Conservation (phyloP, 2,888 invertebrate genomes). For the Unio pictorum region DNA sequence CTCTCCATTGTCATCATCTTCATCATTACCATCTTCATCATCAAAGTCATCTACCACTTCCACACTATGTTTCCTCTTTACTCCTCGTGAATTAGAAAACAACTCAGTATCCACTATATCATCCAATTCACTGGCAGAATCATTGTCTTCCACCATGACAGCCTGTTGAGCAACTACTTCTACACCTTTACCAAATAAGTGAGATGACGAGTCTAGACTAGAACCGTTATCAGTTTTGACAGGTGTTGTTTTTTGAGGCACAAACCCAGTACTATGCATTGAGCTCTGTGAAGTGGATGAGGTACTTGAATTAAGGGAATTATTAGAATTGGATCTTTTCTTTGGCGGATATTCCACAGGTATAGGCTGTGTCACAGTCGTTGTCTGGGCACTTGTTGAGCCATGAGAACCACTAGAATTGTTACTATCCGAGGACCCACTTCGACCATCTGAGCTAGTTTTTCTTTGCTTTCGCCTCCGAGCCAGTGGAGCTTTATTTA, state of each 20-base stretch:
- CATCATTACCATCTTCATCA: conserved; percentile 16
- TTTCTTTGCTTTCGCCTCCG: conserved; percentile 75
- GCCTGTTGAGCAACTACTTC: neutral
- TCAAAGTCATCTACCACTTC: conserved; percentile 32
- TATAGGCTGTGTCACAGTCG: conserved; percentile 2
- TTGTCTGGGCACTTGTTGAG: conserved; percentile 19
- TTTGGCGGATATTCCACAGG: neutral
- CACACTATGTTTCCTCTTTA: conserved; percentile 42
- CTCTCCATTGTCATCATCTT: conserved; percentile 16
- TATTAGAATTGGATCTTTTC: conserved; percentile 33
- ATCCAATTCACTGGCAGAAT: conserved; percentile 33
- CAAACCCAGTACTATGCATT: conserved; percentile 59
- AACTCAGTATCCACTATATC: conserved; percentile 19
- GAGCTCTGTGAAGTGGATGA: conserved; percentile 55
- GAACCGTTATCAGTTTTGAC: conserved; percentile 15
- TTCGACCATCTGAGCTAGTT: conserved; percentile 56
- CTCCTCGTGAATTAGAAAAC: conserved; percentile 26
- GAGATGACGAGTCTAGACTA: conserved; percentile 21
- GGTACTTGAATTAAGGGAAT: conserved; percentile 49
- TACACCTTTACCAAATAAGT: conserved; percentile 12
- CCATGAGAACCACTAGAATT: conserved; percentile 49
- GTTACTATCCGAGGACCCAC: conserved; percentile 64
- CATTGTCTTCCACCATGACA: conserved; percentile 11
- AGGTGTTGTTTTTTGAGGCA: conserved; percentile 39
- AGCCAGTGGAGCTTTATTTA: conserved; percentile 81